Evolutionary conservation across 2,113 vertebrate genomes (phyloP), one percentile per base, ranked within the genome.

Genomic region (Phasianus colchicus): DNA sequence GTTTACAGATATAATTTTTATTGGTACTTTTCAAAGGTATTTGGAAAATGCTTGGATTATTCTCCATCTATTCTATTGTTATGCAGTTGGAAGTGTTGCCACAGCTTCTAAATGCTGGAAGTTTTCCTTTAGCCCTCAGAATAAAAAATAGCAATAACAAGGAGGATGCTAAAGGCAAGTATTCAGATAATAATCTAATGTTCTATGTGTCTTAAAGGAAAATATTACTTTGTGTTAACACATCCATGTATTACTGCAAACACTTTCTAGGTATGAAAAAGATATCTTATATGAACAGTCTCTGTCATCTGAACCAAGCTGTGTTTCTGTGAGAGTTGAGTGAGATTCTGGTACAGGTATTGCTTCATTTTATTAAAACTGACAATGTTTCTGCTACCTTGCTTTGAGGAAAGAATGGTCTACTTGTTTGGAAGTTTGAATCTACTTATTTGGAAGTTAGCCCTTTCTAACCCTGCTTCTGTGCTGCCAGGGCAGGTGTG

Each of bases 41-140:
- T 90, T 91, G 58, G 67, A 92, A 70, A 89, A 48, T 67, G 52
- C 30, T 87, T 81, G 64, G 30, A 82, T 57, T 57, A 57, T 69
- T 2, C 7, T 84, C 57, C 73, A 6, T 54, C 8, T 83, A 30
- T 42, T 10, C 9, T 25, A 6, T 30, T 10, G 18, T 84, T 73
- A 69, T 32, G 92, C 30, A 20, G 18, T n/a, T 22, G 91, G 52
- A 54, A 29, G 25, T 8, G 9, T 55, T 92, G 32, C 45, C 60
- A 50, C 58, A 70, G 20, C 17, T 70, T 21, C 42, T 38, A 36
- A 20, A 14, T 50, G 42, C 27, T 73, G 81, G 52, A 90, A 93
- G 43, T n/a, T 18, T 8, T 38, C 36, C 36, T 50, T 71, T 30
- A 55, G 13, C 57, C 21, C 88, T 80, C 30, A 47, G 54, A 74